Evolutionary conservation across 2,797 vertebrate species (phyloP).

Genomic region (Buphagus erythrorhynchus): DNA sequence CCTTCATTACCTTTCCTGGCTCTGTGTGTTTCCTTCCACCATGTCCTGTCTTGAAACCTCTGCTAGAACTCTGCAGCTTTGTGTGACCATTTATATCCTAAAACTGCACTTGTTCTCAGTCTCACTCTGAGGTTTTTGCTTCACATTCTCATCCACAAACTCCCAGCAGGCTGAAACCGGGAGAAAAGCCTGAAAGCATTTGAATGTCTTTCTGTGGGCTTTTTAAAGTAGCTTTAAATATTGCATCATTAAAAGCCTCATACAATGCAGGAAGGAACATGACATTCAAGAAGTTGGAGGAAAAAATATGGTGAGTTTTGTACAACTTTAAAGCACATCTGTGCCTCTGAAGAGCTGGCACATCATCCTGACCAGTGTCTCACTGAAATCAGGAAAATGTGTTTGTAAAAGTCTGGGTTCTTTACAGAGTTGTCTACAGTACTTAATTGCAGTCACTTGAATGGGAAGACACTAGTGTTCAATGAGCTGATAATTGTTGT

Average conservation of each 20-base stretch:
- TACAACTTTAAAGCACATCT: neutral
- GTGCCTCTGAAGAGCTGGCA: neutral
- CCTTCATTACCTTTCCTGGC: neutral
- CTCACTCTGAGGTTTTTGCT: neutral
- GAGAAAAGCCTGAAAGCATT: slow-evolving; percentile 23
- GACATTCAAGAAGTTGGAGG: neutral
- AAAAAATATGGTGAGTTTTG: neutral
- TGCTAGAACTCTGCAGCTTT: neutral
- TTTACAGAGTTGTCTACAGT: neutral
- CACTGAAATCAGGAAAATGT: neutral
- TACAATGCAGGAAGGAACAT: neutral
- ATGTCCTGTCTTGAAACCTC: neutral
- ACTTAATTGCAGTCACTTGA: neutral
- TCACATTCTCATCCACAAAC: neutral
- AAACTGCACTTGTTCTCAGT: neutral
- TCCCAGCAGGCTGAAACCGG: neutral
- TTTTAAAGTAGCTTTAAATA: slow-evolving; percentile 29
- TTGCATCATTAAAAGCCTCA: neutral
- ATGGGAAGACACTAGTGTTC: neutral
- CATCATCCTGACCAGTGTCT: neutral
- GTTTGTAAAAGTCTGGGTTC: neutral
- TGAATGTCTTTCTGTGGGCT: neutral
- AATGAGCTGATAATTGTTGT: neutral
- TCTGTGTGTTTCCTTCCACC: neutral
- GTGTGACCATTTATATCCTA: neutral